Evolutionary conservation across 2,113 vertebrate species (phyloP), one percentile per base, ranked within the genome.

Genomic region (Syngnathoides biaculeatus): DNA sequence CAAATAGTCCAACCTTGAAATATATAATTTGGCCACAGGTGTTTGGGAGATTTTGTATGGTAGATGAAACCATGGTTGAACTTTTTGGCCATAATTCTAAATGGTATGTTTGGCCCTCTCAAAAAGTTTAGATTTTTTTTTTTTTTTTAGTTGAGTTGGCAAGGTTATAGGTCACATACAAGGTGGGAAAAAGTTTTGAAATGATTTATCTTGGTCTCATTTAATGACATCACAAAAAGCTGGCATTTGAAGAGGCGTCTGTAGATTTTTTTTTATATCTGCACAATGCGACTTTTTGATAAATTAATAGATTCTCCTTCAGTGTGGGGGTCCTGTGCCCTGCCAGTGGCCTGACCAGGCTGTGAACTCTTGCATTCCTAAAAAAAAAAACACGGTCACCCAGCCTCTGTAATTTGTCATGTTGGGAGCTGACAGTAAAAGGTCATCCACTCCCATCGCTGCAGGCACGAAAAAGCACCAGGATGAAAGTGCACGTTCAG

Each of bases 311-410:
- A 87, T 91, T 86, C 88, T 90, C 87, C 85, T 92, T 85, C 87
- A 84, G 86, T 74, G 80, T 81, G 83, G 85, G 77, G 91, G 87
- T 90, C 84, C 80, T 67, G 73, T 89, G 89, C 88, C 89, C 90
- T 88, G 88, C 87, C 81, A 85, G 89, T 77, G 74, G 88, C 85
- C 82, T 93, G 92, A 92, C 92, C 92, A 92, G 83, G 83, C 86
- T 67, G 80, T 93, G 92, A 93, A 93, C 92, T 88, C 89, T 87
- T 67, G 80, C 86, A 91, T 92, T 92, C 89, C 88, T 92, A 88
- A 89, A 92, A 92, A 92, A 88, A 89, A 92, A 92, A 92, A 91
- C 90, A 92, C 88, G 88, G 89, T 88, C 90, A 90, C 89, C 89
- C 89, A 87, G 84, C 77, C 81, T 88, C 83, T 87, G 90, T 86